Base-by-base conservation (phyloP, 2,797 vertebrate species). In the Micropoecilia bifurca region DNA sequence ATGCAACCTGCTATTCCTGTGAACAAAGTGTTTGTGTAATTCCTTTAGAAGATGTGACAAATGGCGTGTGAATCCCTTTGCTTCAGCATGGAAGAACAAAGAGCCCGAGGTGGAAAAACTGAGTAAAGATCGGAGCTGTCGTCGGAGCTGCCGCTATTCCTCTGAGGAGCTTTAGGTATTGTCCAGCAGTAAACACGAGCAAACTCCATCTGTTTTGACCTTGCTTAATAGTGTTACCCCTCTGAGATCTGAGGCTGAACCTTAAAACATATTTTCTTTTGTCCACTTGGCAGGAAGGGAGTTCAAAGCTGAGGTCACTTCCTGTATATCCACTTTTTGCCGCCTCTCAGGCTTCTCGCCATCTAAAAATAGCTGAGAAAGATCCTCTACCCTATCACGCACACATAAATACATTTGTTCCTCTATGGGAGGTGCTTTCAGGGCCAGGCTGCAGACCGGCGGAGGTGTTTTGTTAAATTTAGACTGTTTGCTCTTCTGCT, bases 381-480 rank as follows among this genome's bases (percentile, higher is more conserved):
- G 76, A 77, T 59, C 78, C 81, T 76, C 73, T 25, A 0, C 63
- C 71, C 28, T 18, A 57, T 75, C 73, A 76, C 30, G 9, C 78
- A n/a, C 74, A 77, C 78, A 84, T 83, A 90, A 91, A 92, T 83
- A 85, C 79, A 57, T 87, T 84, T 87, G 84, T 86, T 89, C 92
- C 87, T 90, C 89, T 83, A 68, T 25, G 80, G 88, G 88, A 82
- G 88, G 87, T 5, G 85, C 83, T 71, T 80, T 85, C 78, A 71
- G 79, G 79, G 88, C 77, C 16, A 30, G 80, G 77, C 84, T 59
- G 81, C 63, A 82, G 90, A 89, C 88, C 85, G 57, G 90, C 80
- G 86, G 93, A 93, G 92, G 92, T 90, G 88, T 93, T 95, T 84
- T 85, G 92, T 93, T 93, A 91, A 92, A 92, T 94, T 90, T 91